Conservation (phyloP, 2,113 vertebrate species). For the Bambusicola thoracicus region DNA sequence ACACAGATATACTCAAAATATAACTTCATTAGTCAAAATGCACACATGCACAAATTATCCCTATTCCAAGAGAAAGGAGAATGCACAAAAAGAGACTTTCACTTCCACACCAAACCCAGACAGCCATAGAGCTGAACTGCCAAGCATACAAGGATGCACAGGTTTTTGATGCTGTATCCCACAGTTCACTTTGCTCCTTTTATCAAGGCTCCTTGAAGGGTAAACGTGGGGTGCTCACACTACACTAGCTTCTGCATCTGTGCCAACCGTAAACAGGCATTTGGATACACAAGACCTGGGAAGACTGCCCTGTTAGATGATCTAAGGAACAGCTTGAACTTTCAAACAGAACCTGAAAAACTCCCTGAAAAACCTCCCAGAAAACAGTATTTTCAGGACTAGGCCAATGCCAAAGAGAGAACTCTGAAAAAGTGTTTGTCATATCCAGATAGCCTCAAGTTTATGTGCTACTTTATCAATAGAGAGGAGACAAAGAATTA, state of each 20-base stretch:
- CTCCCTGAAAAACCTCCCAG: not conserved
- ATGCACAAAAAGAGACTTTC: not conserved
- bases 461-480: not conserved
- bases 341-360: not conserved
- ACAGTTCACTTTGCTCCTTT: not conserved
- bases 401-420: not conserved
- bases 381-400: not conserved
- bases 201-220: not conserved
- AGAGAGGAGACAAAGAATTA: not conserved
- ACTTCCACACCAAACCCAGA: not conserved
- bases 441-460: not conserved
- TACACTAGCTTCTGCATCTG: not conserved
- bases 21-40: not conserved
- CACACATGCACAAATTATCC: not conserved
- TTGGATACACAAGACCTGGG: not conserved
- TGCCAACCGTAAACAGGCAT: not conserved
- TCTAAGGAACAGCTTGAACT: not conserved
- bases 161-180: not conserved
- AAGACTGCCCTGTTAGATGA: not conserved
- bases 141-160: not conserved
- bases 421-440: not conserved
- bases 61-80: not conserved
- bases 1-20: not conserved
- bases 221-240: not conserved
- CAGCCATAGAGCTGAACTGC: not conserved